Conservation (phyloP, 2,797 vertebrate species). For the Cichlasoma orientale region DNA sequence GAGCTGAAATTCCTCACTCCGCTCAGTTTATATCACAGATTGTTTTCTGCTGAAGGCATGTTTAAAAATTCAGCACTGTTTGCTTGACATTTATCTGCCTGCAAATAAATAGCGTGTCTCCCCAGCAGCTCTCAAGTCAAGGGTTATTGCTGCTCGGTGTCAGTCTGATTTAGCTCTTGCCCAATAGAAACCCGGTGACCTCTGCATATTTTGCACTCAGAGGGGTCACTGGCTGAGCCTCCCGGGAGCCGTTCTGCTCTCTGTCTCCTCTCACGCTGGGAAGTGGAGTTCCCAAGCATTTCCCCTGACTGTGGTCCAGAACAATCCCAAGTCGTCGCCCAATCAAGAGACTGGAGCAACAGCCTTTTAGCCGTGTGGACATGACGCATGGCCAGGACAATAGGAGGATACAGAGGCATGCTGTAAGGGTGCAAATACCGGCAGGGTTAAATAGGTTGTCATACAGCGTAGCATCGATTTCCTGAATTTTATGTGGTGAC, state of each 20-base stretch:
- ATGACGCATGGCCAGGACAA: conserved; percentile 97
- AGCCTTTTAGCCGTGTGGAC: conserved; percentile 81
- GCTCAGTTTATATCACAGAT: conserved; percentile 26
- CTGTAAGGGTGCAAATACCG: conserved; percentile 86
- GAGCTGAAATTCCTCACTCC: conserved; percentile 8
- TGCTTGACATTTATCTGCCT: conserved; percentile 71
- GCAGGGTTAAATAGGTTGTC: conserved; percentile 40
- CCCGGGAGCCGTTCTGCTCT: conserved; percentile 91
- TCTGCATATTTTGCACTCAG: conserved; percentile 93
- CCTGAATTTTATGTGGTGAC: conserved; percentile 60
- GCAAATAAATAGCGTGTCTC: conserved; percentile 65
- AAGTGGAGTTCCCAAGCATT: conserved; percentile 94
- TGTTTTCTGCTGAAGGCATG: conserved; percentile 30
- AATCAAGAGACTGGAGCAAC: conserved; percentile 80
- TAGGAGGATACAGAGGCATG: conserved; percentile 96
- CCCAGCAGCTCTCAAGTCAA: conserved; percentile 66
- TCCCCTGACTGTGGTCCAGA: conserved; percentile 87
- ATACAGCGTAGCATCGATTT: conserved; percentile 48
- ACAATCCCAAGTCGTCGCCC: conserved; percentile 89
- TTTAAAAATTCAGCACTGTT: conserved; percentile 58
- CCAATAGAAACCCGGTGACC: conserved; percentile 90
- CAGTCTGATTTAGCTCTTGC: conserved; percentile 78
- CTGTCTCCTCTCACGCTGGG: conserved; percentile 94
- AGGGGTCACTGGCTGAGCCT: conserved; percentile 87
- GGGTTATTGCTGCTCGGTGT: conserved; percentile 74